phyloP scores from a whole-genome alignment of 2,888 invertebrate genomes.

The Stegana nigrithorax region DNA sequence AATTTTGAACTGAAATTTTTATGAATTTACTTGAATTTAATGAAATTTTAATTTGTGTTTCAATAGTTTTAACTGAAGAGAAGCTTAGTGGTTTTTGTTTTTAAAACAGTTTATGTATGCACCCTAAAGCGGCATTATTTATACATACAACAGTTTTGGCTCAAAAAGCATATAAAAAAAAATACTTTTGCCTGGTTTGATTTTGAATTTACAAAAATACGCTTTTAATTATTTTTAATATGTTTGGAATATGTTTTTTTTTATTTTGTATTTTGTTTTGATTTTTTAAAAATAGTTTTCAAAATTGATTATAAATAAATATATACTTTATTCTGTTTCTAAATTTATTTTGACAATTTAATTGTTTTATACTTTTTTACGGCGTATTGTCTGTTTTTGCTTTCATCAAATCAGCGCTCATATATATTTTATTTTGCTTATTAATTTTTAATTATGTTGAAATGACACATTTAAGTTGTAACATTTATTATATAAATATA shows the following conservation, averaged over 20 bases:
- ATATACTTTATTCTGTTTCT: not conserved
- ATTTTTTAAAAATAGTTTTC: not conserved
- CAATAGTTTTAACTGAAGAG: too few species aligned
- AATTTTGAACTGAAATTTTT: too few species aligned
- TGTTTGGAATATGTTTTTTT: not conserved
- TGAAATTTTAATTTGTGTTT: too few species aligned
- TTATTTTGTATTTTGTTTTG: not conserved
- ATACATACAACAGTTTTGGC: too few species aligned
- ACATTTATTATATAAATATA: slow-evolving; percentile 24
- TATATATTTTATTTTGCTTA: slow-evolving; percentile 39
- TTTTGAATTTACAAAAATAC: not conserved
- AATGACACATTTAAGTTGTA: slow-evolving; percentile 32
- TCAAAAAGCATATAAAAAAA: too few species aligned
- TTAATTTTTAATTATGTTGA: slow-evolving; percentile 47
- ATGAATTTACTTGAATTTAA: too few species aligned
- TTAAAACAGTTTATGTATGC: too few species aligned
- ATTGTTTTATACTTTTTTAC: slow-evolving; percentile 41
- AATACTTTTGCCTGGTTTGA: not conserved
- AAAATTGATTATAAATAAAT: not conserved
- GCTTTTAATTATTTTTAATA: not conserved
- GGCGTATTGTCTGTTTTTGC: slow-evolving; percentile 23
- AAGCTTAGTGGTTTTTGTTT: too few species aligned
- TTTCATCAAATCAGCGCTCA: slow-evolving; percentile 5
- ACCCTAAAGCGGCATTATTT: too few species aligned
- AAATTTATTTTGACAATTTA: slow-evolving; percentile 46